phyloP scores from a whole-genome alignment of 2,797 vertebrate genomes.

The Scleropages formosus region DNA sequence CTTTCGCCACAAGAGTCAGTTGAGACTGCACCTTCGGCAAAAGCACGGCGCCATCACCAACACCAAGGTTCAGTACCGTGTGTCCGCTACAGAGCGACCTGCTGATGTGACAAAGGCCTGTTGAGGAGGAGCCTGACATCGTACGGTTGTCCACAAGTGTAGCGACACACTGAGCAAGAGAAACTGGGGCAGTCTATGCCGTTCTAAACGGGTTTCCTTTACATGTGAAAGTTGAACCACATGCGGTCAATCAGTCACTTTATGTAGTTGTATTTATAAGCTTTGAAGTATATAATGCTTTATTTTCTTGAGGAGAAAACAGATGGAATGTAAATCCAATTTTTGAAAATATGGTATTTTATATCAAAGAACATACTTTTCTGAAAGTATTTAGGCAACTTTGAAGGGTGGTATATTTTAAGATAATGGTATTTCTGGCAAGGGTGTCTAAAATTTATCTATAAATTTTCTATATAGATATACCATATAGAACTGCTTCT shows the following conservation, averaged over 20 bases:
- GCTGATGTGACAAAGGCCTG: slow-evolving; percentile 87
- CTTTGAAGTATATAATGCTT: slow-evolving; percentile 71
- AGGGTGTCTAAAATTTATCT: slow-evolving; percentile 85
- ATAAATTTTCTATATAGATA: slow-evolving; percentile 69
- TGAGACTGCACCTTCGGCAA: slow-evolving; percentile 93
- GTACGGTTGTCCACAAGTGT: slow-evolving; percentile 76
- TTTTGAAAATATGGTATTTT: slow-evolving; percentile 78
- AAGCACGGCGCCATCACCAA: slow-evolving; percentile 99
- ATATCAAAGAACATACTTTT: slow-evolving; percentile 77
- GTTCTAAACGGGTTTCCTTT: slow-evolving; percentile 77
- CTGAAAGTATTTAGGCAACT: slow-evolving; percentile 69
- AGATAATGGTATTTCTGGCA: slow-evolving; percentile 84
- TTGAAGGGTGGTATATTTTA: slow-evolving; percentile 78
- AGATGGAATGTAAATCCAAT: slow-evolving; percentile 69
- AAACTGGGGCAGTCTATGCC: slow-evolving; percentile 61
- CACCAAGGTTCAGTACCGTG: slow-evolving; percentile 96
- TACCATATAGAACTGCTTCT: slow-evolving; percentile 64
- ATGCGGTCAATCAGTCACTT: slow-evolving; percentile 72
- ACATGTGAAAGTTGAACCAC: slow-evolving; percentile 75
- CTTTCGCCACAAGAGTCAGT: slow-evolving; percentile 98
- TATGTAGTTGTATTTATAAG: slow-evolving; percentile 71
- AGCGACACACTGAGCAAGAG: slow-evolving; percentile 73
- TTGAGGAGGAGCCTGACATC: slow-evolving; percentile 70
- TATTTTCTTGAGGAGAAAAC: slow-evolving; percentile 70
- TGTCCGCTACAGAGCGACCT: slow-evolving; percentile 78